Percentiles rank a stretch among this genome's conserved stretches.
phyloP scores from a whole-genome alignment of 2,113 vertebrate genomes.

The Hypocryptadius cinnamomeus region DNA sequence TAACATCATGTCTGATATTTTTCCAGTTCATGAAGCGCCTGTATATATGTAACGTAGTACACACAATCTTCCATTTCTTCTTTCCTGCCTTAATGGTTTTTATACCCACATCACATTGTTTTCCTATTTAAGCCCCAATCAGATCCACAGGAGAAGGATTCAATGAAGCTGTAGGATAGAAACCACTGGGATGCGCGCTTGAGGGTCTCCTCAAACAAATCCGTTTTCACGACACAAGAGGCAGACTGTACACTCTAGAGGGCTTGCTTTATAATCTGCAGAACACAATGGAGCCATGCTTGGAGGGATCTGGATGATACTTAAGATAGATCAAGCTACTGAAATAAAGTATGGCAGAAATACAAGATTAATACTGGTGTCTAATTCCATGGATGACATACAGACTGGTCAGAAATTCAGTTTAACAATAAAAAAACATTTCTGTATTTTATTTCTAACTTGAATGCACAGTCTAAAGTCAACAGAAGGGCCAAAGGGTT shows the following conservation, averaged over 20 bases:
- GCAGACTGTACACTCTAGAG: neutral
- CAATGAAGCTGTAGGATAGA: neutral
- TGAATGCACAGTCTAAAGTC: neutral
- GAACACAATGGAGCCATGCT: neutral
- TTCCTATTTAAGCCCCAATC: neutral
- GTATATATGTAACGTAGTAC: neutral
- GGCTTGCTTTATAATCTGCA: neutral
- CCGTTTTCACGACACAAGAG: neutral
- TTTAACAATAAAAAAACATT: neutral
- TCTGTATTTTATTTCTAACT: neutral
- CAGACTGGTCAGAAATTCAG: neutral
- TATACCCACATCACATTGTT: rapidly evolving
- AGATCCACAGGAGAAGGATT: neutral
- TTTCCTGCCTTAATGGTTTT: neutral
- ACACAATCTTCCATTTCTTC: neutral
- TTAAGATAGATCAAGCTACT: neutral
- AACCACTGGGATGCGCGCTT: neutral
- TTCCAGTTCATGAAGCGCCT: neutral
- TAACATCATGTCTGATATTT: neutral
- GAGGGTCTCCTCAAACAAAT: neutral
- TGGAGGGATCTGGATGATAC: neutral
- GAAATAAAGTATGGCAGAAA: neutral
- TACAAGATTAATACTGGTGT: neutral
- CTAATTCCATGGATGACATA: neutral
- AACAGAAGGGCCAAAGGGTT: neutral